Evolutionary conservation across 2,888 invertebrate genomes (phyloP).

Genomic region (Leptarthrus brevirostris): DNA sequence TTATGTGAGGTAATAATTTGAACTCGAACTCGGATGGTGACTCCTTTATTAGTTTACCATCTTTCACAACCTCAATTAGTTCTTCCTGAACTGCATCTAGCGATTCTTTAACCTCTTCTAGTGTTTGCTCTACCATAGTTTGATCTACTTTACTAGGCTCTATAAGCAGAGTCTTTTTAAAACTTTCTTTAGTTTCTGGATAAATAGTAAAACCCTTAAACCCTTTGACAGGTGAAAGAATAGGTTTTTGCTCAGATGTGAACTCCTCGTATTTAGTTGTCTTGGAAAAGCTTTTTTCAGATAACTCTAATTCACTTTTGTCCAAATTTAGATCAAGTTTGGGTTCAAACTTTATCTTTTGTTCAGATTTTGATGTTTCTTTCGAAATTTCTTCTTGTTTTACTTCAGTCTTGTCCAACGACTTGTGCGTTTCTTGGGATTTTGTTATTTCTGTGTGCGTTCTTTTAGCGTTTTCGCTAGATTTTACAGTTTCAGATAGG

Average conservation of each 20-base stretch:
- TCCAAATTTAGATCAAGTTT: conserved; percentile 62
- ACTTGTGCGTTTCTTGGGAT: conserved; percentile 18
- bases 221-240: conserved; percentile 67
- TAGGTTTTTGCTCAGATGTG: conserved; percentile 63
- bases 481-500: conserved; percentile 11
- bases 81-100: conserved; percentile 78
- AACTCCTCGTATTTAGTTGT: conserved; percentile 49
- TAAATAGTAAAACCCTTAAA: conserved; percentile 60
- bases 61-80: conserved; percentile 73
- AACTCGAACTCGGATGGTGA: conserved; percentile 82
- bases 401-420: conserved; percentile 3
- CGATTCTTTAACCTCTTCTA: conserved; percentile 78
- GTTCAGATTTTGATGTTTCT: conserved; percentile 37
- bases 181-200: conserved; percentile 57
- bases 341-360: conserved; percentile 53
- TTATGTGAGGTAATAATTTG: conserved; percentile 70
- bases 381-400: conserved; percentile 32
- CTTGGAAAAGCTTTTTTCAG: conserved; percentile 59
- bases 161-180: conserved; percentile 65
- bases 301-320: conserved; percentile 65
- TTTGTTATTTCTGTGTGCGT: conserved; percentile 3
- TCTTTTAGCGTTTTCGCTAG: background rate
- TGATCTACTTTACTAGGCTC: conserved; percentile 69
- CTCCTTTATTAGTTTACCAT: conserved; percentile 75
- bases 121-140: conserved; percentile 75